These are phyloP conservation scores for Catocala sponsa DNA, from an alignment of 2,888 invertebrate species.

Conservation along the genomic window DNA sequence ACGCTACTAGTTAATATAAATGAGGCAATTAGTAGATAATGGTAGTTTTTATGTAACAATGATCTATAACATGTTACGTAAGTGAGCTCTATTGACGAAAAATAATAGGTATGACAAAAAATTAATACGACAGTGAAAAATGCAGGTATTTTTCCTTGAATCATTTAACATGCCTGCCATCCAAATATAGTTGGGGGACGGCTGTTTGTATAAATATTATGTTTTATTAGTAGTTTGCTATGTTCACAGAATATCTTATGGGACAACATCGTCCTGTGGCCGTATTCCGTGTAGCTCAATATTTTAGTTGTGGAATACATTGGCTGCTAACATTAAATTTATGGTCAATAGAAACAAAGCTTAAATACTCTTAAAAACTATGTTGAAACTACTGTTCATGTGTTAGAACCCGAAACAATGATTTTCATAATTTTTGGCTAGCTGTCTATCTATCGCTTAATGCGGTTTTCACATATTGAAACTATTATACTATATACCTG, in stretches of 20 bases:
- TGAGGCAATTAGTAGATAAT: conserved; percentile 59
- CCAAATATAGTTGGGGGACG: conserved; percentile 27
- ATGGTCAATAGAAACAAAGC: too few relatives aligned
- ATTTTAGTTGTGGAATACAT: not conserved
- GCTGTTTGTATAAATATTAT: conserved; percentile 16
- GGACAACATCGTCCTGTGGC: conserved; percentile 1
- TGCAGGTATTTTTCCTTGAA: conserved; percentile 24
- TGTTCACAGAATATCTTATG: conserved; percentile 1
- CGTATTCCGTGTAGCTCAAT: conserved; percentile 3
- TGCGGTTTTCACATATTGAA: too few relatives aligned
- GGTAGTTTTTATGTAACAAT: conserved; percentile 50
- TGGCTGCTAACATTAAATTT: too few relatives aligned
- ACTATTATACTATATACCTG: too few relatives aligned
- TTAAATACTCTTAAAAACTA: too few relatives aligned
- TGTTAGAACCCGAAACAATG: too few relatives aligned
- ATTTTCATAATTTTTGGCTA: too few relatives aligned
- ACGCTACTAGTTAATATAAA: conserved; percentile 56
- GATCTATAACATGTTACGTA: conserved; percentile 26
- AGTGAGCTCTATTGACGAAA: conserved; percentile 16
- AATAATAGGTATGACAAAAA: conserved; percentile 10
- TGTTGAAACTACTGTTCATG: too few relatives aligned
- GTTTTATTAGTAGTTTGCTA: conserved; percentile 13
- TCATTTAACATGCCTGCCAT: conserved; percentile 31
- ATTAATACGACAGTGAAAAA: conserved; percentile 4
- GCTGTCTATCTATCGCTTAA: too few relatives aligned